Evolutionary conservation across 2,888 invertebrate species (phyloP).

Genomic region (Polyommatus icarus): DNA sequence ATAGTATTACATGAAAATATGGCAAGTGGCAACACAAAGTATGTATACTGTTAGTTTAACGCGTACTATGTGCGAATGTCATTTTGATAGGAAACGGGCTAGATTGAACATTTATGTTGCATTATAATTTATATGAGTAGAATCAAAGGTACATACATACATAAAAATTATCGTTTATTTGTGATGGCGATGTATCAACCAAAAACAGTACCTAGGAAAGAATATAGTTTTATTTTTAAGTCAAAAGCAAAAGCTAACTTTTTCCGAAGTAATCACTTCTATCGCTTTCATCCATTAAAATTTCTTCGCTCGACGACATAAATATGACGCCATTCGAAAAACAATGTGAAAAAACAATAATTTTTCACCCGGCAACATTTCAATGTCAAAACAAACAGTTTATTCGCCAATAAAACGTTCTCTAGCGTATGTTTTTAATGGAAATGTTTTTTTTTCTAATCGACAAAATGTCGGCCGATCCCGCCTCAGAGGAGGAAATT

Average conservation of each 20-base stretch:
- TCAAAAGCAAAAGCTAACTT: neutral
- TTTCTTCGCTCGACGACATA: neutral
- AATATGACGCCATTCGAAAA: neutral
- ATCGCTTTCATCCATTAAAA: neutral
- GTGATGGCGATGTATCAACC: too few relatives aligned
- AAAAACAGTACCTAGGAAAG: neutral
- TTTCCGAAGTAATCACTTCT: neutral
- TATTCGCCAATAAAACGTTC: slow-evolving; percentile 11
- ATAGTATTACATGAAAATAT: too few relatives aligned
- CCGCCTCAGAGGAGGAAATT: neutral
- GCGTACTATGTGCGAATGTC: too few relatives aligned
- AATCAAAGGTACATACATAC: too few relatives aligned
- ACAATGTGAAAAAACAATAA: neutral
- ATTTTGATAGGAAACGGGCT: too few relatives aligned
- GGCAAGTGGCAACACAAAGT: too few relatives aligned
- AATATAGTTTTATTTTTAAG: neutral
- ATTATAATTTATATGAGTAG: too few relatives aligned
- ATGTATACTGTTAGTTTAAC: too few relatives aligned
- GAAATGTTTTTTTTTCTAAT: slow-evolving; percentile 16
- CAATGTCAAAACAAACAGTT: slow-evolving; percentile 17
- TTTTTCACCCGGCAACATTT: slow-evolving; percentile 1
- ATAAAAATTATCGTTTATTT: too few relatives aligned
- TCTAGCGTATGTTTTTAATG: slow-evolving; percentile 10
- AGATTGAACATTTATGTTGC: too few relatives aligned
- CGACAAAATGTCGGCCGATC: neutral